Evolutionary conservation across 30 jellyfish, hydroid and myxozoan species (phyloP).

Genomic region (Hydractinia symbiolongicarpus): DNA sequence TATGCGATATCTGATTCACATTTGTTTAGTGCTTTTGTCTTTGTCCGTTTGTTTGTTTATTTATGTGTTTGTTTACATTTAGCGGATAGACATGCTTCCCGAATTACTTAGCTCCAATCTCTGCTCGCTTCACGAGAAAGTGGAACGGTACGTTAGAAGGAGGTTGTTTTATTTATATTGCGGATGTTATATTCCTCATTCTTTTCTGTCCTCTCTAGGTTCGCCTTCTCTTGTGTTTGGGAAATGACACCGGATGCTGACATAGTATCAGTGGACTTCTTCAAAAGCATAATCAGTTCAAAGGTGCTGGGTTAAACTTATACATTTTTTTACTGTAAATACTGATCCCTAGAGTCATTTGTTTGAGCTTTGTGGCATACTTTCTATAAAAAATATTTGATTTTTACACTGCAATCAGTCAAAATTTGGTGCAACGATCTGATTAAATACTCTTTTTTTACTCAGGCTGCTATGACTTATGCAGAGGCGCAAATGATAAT

Average conservation of each 20-base stretch:
- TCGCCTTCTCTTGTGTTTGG: constrained; percentile 98
- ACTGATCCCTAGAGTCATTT: too few relatives aligned
- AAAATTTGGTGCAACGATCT: too few relatives aligned
- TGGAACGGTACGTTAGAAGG: constrained; percentile 53
- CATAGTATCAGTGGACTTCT: constrained; percentile 67
- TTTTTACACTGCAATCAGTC: too few relatives aligned
- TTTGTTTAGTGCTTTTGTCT: neutral
- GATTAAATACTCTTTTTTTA: neutral
- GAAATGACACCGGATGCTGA: constrained; percentile 84
- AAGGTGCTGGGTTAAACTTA: constrained; percentile 40
- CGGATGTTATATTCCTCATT: neutral
- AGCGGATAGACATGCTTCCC: constrained; percentile 99
- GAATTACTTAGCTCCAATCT: constrained; percentile 91
- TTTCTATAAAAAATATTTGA: too few relatives aligned
- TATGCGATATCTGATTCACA: neutral
- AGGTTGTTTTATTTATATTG: neutral
- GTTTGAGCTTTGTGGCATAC: too few relatives aligned
- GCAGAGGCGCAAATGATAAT: constrained; percentile 97
- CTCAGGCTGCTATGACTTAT: constrained; percentile 91
- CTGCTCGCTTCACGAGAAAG: constrained; percentile 96
- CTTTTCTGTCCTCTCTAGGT: constrained; percentile 24
- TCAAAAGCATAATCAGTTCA: constrained; percentile 76
- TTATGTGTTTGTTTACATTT: neutral
- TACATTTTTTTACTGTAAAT: neutral
- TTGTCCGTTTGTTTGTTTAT: too few relatives aligned